Conservation (phyloP, 2,113 vertebrate genomes). For the Theristicus caerulescens region DNA sequence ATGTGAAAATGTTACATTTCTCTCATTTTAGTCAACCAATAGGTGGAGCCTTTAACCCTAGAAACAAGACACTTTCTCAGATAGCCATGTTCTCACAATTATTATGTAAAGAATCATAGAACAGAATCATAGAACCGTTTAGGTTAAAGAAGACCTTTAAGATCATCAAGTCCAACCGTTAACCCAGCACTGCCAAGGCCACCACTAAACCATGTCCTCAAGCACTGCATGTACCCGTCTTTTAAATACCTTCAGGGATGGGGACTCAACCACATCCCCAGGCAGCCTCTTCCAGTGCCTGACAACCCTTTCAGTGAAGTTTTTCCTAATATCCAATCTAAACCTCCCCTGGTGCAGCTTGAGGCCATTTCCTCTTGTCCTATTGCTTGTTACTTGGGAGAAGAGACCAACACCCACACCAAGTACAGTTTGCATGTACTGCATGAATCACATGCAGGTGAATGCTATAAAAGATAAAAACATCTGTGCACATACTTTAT, state of each 20-base stretch:
- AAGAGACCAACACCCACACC: not conserved
- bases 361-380: no score
- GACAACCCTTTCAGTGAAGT: not conserved
- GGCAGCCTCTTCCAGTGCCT: not conserved
- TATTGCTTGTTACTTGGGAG: no score
- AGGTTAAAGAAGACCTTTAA: not conserved
- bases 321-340: no score
- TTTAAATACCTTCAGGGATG: not conserved
- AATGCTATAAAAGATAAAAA: constrained; percentile 45
- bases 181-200: not conserved
- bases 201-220: not conserved
- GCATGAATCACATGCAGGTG: not conserved
- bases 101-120: not conserved
- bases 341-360: no score
- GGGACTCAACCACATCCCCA: not conserved
- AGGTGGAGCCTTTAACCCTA: constrained; percentile 68
- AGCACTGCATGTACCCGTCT: not conserved
- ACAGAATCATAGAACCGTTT: not conserved
- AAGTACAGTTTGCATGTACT: not conserved
- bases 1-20: not conserved
- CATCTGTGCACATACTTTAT: not conserved
- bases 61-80: constrained; percentile 5
- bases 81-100: not conserved
- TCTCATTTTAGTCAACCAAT: constrained; percentile 36
- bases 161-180: not conserved